These are phyloP conservation scores for Lamproptera curius DNA, from an alignment of 2,888 invertebrate genomes.

Conservation along the genomic window DNA sequence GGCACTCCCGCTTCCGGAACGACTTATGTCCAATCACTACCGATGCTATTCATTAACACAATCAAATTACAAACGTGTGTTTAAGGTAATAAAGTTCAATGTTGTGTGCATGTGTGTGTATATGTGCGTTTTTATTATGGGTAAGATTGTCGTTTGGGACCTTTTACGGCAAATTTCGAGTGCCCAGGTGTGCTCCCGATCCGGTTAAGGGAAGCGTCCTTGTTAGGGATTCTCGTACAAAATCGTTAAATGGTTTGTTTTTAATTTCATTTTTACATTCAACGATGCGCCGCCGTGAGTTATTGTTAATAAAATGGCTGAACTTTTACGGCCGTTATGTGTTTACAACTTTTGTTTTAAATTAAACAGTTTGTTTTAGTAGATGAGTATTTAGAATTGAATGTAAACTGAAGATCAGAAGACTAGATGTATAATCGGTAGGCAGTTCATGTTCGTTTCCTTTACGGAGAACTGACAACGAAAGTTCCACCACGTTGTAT, in stretches of 20 bases:
- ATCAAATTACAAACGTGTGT: constrained; percentile 36
- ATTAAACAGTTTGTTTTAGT: constrained; percentile 36
- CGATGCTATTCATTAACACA: constrained; percentile 36
- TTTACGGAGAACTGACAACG: too few relatives aligned
- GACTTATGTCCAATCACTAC: constrained; percentile 69
- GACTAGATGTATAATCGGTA: too few relatives aligned
- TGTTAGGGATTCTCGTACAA: constrained; percentile 75
- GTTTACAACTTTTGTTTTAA: constrained; percentile 33
- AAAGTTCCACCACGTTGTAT: too few relatives aligned
- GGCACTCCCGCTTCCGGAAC: constrained; percentile 71
- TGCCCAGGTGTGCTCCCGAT: constrained; percentile 78
- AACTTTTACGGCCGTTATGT: constrained; percentile 45
- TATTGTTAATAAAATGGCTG: constrained; percentile 61
- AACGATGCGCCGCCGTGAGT: constrained; percentile 60
- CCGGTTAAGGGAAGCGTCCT: constrained; percentile 77
- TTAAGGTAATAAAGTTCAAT: constrained; percentile 24
- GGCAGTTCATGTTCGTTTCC: too few relatives aligned
- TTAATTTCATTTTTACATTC: constrained; percentile 74
- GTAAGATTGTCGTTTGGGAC: constrained; percentile 65
- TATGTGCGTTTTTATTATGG: constrained; percentile 36
- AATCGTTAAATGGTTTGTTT: constrained; percentile 78
- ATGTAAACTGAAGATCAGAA: too few relatives aligned
- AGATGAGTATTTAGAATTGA: not conserved
- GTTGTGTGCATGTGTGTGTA: constrained; percentile 26
- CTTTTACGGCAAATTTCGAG: constrained; percentile 73